Evolutionary conservation across 2,797 vertebrate species (phyloP).

Genomic region (Loris lydekkerianus): DNA sequence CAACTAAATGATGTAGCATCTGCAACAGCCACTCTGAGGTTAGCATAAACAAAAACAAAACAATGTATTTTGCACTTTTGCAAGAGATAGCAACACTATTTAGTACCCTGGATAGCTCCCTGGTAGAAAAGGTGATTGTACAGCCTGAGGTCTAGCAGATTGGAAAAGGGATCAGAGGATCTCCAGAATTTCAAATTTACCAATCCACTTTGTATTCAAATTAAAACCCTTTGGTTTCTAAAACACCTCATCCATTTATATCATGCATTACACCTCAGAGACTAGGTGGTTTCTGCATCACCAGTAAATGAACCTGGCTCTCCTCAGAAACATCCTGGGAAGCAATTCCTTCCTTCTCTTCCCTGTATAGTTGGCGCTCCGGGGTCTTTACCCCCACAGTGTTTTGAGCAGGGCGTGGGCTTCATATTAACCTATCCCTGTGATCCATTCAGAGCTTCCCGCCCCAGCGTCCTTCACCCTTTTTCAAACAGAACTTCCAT

Average conservation of each 20-base stretch:
- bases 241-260: neutral
- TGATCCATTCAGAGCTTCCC: neutral
- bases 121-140: neutral
- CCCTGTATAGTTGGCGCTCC: neutral
- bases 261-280: neutral
- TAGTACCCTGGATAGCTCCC: conserved; percentile 73
- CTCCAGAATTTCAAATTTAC: conserved; percentile 34
- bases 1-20: neutral
- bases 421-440: neutral
- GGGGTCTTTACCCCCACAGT: neutral
- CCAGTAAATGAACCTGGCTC: neutral
- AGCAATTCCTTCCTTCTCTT: neutral
- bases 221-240: neutral
- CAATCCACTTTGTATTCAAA: neutral
- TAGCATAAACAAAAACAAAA: conserved; percentile 36
- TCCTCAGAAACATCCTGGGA: neutral
- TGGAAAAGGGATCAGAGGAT: neutral
- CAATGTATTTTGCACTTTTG: neutral
- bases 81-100: neutral
- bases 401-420: neutral
- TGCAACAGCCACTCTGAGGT: neutral
- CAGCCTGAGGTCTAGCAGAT: neutral
- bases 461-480: neutral
- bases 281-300: neutral
- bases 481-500: neutral